Evolutionary conservation across 53 echinoderm and acorn worm species (phyloP), one percentile per base, ranked within the genome.

Genomic region (Pentamera pediparva): DNA sequence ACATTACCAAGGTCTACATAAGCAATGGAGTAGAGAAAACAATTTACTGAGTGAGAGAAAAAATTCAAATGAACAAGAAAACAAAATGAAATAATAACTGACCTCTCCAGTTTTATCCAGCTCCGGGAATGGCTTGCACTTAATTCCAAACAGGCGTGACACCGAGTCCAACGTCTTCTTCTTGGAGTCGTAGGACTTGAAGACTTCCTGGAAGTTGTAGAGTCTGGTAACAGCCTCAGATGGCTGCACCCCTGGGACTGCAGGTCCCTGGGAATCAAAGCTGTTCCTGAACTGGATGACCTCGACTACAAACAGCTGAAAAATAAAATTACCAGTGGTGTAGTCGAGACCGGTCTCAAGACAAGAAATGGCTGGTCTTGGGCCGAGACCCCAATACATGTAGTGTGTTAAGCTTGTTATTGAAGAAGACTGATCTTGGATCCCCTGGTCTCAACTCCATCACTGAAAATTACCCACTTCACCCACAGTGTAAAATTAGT

Each of bases 241-340:
- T 30, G 96, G 96, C 25, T 90, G 96, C 37, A 96, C 96, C 3
- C 96, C 96, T 9, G 96, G 96, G 4, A 96, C 91, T 0, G 96
- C 96, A 22, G 96, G 96, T 1, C 96, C 96, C 38, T 96, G 96
- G 30, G 96, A 90, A 75, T 96, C 96, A 83, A 96, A 96, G 61
- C 96, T 96, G 76, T 96, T 96, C 19, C 96, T 60, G 76, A 96
- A 96, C 65, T 96, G 96, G 49, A 96, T 96, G 51, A 96, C 96
- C 27, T 96, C 96, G 3, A 96, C 91, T 6, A 96, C 96, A 75
- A 96, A 96, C 24, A 96, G 78, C 96, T 96, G 81, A 5, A 62
- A 69, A 36, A 35, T 10, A 57, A 6, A 57, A 25, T 22, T 2
- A 52, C 25, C 47, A 45, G 47, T 2, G 47, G 25, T 52, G 19